These are phyloP conservation scores for Sitta europaea DNA, from an alignment of 2,113 vertebrate genomes.

Conservation along the genomic window DNA sequence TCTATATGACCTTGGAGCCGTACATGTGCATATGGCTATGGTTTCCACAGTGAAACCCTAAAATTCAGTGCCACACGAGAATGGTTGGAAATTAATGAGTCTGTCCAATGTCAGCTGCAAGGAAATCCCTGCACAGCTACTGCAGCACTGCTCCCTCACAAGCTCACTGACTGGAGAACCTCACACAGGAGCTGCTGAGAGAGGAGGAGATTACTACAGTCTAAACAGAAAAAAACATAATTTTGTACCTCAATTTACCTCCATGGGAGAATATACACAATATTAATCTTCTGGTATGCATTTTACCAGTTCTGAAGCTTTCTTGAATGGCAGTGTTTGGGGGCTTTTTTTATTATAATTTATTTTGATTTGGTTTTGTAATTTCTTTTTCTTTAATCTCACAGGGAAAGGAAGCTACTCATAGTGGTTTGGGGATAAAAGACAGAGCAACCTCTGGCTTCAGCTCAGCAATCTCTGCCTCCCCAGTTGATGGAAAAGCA, in stretches of 20 bases:
- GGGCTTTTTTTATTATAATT: neutral
- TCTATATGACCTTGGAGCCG: neutral
- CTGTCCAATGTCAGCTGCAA: neutral
- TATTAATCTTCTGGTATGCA: neutral
- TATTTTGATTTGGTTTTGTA: neutral
- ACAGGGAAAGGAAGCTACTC: neutral
- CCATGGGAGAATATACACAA: neutral
- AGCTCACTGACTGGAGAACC: neutral
- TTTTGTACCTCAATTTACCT: neutral
- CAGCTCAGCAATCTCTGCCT: neutral
- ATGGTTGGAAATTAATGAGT: neutral
- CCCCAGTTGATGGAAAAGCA: neutral
- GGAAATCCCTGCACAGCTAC: neutral
- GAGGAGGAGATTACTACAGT: neutral
- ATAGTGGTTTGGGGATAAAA: neutral
- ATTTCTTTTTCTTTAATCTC: neutral
- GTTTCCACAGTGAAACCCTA: neutral
- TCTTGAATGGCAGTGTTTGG: neutral
- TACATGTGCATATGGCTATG: accelerated
- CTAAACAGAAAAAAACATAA: neutral
- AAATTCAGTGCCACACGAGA: neutral
- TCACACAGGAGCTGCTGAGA: accelerated
- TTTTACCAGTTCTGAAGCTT: neutral
- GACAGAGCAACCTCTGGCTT: neutral
- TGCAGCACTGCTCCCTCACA: neutral